Base-by-base conservation (phyloP, 2,113 vertebrate genomes). In the Hemicordylus capensis region DNA sequence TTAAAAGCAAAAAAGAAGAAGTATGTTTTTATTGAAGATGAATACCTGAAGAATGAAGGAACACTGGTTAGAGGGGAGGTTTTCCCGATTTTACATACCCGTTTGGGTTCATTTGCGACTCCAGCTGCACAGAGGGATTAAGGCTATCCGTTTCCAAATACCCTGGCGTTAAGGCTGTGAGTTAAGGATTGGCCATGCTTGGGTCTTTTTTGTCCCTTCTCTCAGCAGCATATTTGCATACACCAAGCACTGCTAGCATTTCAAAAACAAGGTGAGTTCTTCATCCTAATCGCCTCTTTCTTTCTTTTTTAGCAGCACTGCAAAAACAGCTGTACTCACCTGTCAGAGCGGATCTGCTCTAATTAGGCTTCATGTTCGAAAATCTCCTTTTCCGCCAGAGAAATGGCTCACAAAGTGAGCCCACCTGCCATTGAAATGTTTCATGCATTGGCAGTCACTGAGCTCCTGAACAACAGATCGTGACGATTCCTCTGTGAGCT, bases 391-490 rank as follows among this genome's bases (percentile, higher is more conserved):
- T 81, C 46, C 70, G 56, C 12, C 1, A 28, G 61, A n/a, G 0
- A 3, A 24, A 1, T 0, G 64, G 61, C n/a, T 22, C 70, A 72
- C 64, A 87, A 76, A 48, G 34, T 11, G n/a, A 72, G 31, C 2
- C 8, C 34, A 69, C 70, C 48, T 54, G 73, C 28, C 34, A 11
- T 76, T 64, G 66, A 26, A 4, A 46, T 75, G 14, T 0, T 76
- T 82, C 1, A 7, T 9, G 67, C 39, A 79, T 79, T 89, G 73
- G 76, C 84, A 86, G 54, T 39, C 44, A 80, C 37, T 69, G 70
- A 31, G 80, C 67, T 63, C 56, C 2, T 0, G n/a, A 89, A 85
- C 28, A 83, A 54, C 10, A 48, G 34, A 58, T 28, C 44, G 22
- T 1, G 51, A 69, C 3, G 72, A 85, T 81, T 46, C 4, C 76